phyloP scores from a whole-genome alignment of 53 echinoderm and acorn worm genomes.

The Patiria pectinifera region DNA sequence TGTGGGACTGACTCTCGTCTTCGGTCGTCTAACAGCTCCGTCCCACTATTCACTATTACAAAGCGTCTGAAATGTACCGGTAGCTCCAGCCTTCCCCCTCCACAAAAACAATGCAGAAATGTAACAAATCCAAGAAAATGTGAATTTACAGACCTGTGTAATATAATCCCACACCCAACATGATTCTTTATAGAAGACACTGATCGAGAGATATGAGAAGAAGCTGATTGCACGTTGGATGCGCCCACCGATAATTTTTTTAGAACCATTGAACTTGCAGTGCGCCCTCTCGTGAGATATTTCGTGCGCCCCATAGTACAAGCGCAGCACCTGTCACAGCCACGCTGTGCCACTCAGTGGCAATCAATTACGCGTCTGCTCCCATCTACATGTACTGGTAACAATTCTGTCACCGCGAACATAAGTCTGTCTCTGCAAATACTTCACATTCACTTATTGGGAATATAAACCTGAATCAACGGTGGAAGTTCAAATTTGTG shows the following conservation, averaged over 20 bases:
- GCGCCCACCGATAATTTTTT: not conserved
- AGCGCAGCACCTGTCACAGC: not conserved
- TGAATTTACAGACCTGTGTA: no score
- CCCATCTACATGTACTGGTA: not conserved
- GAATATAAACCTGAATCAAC: not conserved
- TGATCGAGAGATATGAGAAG: no score
- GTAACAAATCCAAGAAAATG: no score
- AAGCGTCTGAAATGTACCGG: no score
- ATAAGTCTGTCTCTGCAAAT: not conserved
- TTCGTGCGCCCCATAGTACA: not conserved
- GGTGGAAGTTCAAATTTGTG: not conserved
- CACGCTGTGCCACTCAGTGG: not conserved
- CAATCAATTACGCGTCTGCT: not conserved
- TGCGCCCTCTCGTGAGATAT: constrained; percentile 28
- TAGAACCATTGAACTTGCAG: not conserved
- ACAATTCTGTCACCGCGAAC: not conserved
- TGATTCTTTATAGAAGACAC: no score
- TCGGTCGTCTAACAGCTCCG: no score
- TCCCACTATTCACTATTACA: no score
- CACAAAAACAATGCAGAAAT: no score
- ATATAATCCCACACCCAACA: no score
- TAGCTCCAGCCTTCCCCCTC: no score
- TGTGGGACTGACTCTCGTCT: no score
- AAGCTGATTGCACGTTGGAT: no score
- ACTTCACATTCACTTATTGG: not conserved